Evolutionary conservation across 2,113 vertebrate species (phyloP).

Genomic region (Gallinago undulata): DNA sequence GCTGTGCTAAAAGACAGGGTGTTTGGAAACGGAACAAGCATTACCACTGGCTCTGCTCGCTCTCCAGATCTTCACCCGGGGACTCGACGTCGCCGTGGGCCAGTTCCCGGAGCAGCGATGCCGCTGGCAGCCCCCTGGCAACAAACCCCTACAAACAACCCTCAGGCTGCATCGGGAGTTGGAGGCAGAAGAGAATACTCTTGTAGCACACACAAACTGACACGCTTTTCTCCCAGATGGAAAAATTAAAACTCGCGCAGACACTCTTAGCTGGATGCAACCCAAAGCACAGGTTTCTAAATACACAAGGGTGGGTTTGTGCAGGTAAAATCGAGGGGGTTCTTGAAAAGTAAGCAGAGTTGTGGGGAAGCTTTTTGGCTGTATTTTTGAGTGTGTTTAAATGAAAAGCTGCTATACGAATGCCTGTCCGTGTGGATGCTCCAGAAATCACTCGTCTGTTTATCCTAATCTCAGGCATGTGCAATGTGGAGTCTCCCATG

Average conservation of each 20-base stretch:
- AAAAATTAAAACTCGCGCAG: not conserved
- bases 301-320: not conserved
- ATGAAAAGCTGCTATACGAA: not conserved
- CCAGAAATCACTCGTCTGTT: not conserved
- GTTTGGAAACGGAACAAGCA: not conserved
- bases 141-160: not conserved
- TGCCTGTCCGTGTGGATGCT: not conserved
- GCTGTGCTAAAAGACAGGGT: not conserved
- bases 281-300: not conserved
- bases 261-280: not conserved
- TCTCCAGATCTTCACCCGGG: not conserved
- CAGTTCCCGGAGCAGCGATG: fast-evolving
- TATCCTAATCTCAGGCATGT: not conserved
- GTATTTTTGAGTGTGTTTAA: not conserved
- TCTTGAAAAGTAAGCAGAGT: not conserved
- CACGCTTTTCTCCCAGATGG: not conserved
- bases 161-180: not conserved
- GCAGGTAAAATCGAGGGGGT: not conserved
- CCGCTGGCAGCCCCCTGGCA: not conserved
- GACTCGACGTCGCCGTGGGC: not conserved
- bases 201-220: not conserved
- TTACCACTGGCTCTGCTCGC: not conserved
- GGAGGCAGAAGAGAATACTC: not conserved
- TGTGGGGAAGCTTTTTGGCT: not conserved
- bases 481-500: not conserved